Base-by-base conservation (phyloP, 2,113 vertebrate species). In the Zapus hudsonius region DNA sequence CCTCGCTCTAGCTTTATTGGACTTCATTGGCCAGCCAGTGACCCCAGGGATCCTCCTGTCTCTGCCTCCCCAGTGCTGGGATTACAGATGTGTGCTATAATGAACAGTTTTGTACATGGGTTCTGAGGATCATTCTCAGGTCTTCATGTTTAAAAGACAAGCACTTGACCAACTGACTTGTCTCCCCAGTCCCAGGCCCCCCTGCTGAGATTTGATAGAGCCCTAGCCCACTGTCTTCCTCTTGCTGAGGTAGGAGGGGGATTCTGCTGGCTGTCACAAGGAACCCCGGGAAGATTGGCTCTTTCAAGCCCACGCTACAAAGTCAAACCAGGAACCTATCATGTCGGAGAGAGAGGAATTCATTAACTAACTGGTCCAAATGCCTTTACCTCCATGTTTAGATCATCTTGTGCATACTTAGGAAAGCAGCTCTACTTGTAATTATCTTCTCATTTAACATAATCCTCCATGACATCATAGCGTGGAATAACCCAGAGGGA, bases 211-310 rank as follows among this genome's bases (percentile, higher is more conserved):
- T 5, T 25, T 29, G 1, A 33, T 0, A 0, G 36, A 57, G 17
- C 38, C 61, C 2, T 0, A 36, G 44, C 1, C 10, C n/a, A 2
- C n/a, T 0, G 4, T 7, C 55, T 40, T 33, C 38, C 12, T 11
- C 61, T 20, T 15, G 20, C 8, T 1, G 7, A 5, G 13, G 61
- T 1, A 10, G 33, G 29, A 42, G 16, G 59, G 31, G 4, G 64
- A 5, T 0, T 0, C 19, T 1, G 0, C 0, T 0, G 8, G 4
- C 31, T 44, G 22, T 4, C 3, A 74, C 13, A 9, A 12, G 3
- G 2, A 9, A 12, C 33, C 10, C 10, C 6, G 6, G 29, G 16
- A 33, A 23, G 52, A 11, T 47, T 9, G 5, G 4, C 12, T 15
- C 0, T 27, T 36, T 38, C 25, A 61, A 25, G 27, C 17, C 80